Evolutionary conservation across 2,888 invertebrate species (phyloP).

Genomic region (Dastarcus helophoroides): DNA sequence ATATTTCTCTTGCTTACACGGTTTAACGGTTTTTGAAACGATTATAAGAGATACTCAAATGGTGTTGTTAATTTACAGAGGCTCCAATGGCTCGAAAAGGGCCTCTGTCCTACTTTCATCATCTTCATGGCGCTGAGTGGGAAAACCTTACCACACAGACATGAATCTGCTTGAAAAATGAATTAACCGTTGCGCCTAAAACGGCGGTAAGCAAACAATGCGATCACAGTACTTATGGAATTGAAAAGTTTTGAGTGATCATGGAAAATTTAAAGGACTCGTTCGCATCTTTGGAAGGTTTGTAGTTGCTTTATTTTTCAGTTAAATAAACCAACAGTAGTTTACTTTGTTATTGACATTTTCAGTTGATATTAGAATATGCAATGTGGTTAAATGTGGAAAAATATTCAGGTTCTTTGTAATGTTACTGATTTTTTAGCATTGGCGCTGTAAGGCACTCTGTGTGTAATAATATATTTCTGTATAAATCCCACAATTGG

Average conservation of each 20-base stretch:
- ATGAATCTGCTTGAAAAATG: conserved; percentile 1
- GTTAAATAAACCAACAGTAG: no score
- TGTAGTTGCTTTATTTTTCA: no score
- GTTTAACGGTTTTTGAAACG: conserved; percentile 13
- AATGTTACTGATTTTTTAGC: no score
- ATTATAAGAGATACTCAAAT: conserved; percentile 34
- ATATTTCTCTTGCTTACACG: conserved; percentile 11
- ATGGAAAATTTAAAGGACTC: no score
- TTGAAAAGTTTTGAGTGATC: background rate
- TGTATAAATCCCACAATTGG: no score
- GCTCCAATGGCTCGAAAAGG: conserved; percentile 29
- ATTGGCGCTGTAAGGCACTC: no score
- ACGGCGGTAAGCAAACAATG: background rate
- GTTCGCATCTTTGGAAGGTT: no score
- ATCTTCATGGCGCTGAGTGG: conserved; percentile 26
- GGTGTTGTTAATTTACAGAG: conserved; percentile 39
- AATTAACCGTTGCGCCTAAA: conserved; percentile 1
- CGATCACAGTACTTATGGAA: background rate
- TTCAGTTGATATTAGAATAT: no score
- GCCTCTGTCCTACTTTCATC: conserved; percentile 20
- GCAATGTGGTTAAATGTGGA: no score
- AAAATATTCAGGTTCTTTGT: no score
- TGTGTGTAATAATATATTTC: no score
- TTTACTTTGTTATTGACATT: no score
- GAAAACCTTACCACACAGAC: conserved; percentile 8